Evolutionary conservation across 1,140 invertebrate species (phyloP).

Genomic region (Drosophila littoralis): DNA sequence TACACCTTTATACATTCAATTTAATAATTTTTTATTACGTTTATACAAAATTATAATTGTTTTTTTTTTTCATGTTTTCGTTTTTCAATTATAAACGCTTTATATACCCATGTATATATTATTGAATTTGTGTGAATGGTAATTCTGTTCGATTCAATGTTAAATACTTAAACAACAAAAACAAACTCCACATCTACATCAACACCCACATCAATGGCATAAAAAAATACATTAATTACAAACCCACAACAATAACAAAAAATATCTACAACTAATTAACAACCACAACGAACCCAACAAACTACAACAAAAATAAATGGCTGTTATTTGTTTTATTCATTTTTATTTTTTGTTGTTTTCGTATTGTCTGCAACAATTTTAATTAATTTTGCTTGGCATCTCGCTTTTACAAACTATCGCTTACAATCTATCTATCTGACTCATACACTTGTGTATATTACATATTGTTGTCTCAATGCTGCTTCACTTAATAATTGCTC

Average conservation of each 20-base stretch:
- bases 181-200: conserved; percentile 13
- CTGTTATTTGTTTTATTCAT: conserved; percentile 16
- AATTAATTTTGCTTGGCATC: conserved; percentile 53
- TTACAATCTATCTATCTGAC: conserved; percentile 33
- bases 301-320: conserved; percentile 38
- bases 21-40: background rate
- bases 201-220: no score
- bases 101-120: conserved; percentile 16
- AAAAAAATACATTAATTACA: conserved; percentile 54
- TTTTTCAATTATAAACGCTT: conserved; percentile 36
- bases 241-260: conserved; percentile 48
- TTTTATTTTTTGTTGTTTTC: conserved; percentile 6
- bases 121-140: conserved; percentile 42
- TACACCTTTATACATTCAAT: background rate
- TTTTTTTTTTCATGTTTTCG: conserved; percentile 25
- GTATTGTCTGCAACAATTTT: conserved; percentile 43
- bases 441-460: conserved; percentile 37
- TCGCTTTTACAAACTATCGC: conserved; percentile 20
- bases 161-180: conserved; percentile 52
- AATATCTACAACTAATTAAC: conserved; percentile 61
- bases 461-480: conserved; percentile 53
- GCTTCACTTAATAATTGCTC: conserved; percentile 59
- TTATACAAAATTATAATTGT: conserved; percentile 27
- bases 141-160: conserved; percentile 50
- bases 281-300: conserved; percentile 52